These are phyloP conservation scores for Brevimyrus niger DNA, from an alignment of 2,113 vertebrate genomes.

Conservation along the genomic window DNA sequence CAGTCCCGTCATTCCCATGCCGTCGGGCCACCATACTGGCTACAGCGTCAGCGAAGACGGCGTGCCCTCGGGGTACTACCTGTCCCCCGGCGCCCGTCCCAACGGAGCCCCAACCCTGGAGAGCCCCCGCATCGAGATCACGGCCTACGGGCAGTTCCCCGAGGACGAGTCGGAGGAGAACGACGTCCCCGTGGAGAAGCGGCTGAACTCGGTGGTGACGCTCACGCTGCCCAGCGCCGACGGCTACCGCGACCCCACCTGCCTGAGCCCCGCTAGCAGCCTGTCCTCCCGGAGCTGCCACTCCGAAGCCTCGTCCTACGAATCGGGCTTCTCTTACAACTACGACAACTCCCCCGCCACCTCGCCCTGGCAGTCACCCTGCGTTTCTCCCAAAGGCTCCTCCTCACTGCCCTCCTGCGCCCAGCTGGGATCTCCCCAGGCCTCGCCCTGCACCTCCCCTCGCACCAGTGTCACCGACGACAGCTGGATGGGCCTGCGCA, in stretches of 20 bases:
- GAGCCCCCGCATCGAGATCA: conserved; percentile 96
- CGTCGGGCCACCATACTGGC: conserved; percentile 63
- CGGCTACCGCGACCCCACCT: conserved; percentile 84
- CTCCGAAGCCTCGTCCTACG: conserved; percentile 90
- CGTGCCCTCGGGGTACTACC: conserved; percentile 63
- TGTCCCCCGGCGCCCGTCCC: conserved; percentile 60
- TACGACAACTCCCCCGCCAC: conserved; percentile 87
- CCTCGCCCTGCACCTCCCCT: conserved; percentile 81
- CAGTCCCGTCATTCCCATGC: conserved; percentile 68
- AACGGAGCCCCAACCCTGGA: conserved; percentile 80
- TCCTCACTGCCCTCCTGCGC: conserved; percentile 61
- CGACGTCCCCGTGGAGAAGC: conserved; percentile 59
- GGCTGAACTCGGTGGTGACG: conserved; percentile 77
- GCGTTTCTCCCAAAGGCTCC: conserved; percentile 83
- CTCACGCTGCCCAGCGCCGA: conserved; percentile 79
- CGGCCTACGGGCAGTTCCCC: conserved; percentile 81
- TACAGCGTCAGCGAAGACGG: conserved; percentile 68
- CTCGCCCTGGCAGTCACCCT: conserved; percentile 92
- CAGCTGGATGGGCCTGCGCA: conserved; percentile 72
- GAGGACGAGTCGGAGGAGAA: conserved; percentile 73
- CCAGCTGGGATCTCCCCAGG: conserved; percentile 69
- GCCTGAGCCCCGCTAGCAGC: conserved; percentile 93
- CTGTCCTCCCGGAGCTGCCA: conserved; percentile 92
- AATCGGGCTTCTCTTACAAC: conserved; percentile 85
- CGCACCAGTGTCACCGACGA: conserved; percentile 77